These are phyloP conservation scores for Galeopterus variegatus DNA, from an alignment of 2,113 vertebrate genomes.

Conservation along the genomic window DNA sequence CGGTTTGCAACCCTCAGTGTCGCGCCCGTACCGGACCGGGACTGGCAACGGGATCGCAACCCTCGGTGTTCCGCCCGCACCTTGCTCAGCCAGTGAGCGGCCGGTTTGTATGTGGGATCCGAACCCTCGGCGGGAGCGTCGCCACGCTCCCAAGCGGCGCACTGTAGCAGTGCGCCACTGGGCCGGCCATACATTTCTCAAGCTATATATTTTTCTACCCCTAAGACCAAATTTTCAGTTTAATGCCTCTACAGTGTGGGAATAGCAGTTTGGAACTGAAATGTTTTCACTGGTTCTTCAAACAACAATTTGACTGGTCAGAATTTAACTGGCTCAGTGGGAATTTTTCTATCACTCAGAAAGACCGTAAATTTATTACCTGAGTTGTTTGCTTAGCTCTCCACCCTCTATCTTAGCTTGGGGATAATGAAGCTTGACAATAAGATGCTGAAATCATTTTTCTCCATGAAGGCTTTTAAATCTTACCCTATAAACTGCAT, in stretches of 20 bases:
- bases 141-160: too few species aligned
- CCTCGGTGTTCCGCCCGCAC: too few species aligned
- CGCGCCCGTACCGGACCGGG: too few species aligned
- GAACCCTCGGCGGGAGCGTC: too few species aligned
- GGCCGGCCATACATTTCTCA: background rate
- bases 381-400: slow-evolving; percentile 35
- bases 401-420: slow-evolving; percentile 31
- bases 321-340: slow-evolving; percentile 9
- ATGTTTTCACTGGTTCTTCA: background rate
- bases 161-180: too few species aligned
- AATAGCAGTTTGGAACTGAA: background rate
- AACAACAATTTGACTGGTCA: slow-evolving; percentile 16
- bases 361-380: background rate
- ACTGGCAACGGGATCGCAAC: too few species aligned
- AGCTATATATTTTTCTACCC: background rate
- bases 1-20: too few species aligned
- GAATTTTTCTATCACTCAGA: background rate
- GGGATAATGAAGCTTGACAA: slow-evolving; percentile 35
- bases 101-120: too few species aligned
- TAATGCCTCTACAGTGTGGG: background rate
- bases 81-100: too few species aligned
- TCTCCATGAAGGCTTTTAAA: slow-evolving; percentile 26
- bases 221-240: background rate
- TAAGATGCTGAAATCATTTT: slow-evolving; percentile 36
- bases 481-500: background rate